Conservation (phyloP, 2,797 vertebrate genomes). For the Phrynocephalus guinanensis region DNA sequence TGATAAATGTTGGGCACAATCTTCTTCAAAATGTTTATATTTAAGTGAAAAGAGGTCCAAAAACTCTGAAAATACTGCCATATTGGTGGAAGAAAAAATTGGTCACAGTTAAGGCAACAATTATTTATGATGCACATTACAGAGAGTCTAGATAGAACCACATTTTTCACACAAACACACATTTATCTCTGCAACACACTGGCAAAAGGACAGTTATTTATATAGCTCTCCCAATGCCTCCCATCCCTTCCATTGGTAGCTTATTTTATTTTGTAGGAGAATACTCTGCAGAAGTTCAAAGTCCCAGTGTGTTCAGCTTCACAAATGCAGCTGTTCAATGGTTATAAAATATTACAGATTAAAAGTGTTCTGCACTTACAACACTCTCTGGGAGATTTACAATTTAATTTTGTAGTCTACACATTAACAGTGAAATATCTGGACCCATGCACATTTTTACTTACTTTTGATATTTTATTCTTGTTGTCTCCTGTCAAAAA, state of each 20-base stretch:
- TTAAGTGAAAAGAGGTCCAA: no score
- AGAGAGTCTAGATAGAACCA: neutral
- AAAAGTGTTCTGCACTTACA: no score
- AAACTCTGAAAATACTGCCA: no score
- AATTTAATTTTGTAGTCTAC: no score
- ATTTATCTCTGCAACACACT: slow-evolving; percentile 14
- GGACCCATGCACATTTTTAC: slow-evolving; percentile 56
- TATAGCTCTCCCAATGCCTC: neutral
- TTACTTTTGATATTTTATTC: slow-evolving; percentile 98
- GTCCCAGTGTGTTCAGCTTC: neutral
- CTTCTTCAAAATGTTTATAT: slow-evolving; percentile 9
- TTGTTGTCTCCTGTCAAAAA: slow-evolving; percentile 98
- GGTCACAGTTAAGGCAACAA: slow-evolving; percentile 10
- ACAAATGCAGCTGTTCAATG: slow-evolving; percentile 6
- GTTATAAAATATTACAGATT: neutral
- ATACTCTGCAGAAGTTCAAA: neutral
- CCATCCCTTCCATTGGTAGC: neutral
- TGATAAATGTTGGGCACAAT: neutral
- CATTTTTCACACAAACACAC: neutral
- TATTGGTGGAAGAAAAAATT: slow-evolving; percentile 24
- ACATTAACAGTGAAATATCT: slow-evolving; percentile 10
- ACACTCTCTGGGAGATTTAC: no score
- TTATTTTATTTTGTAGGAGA: neutral
- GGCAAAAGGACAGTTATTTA: neutral
- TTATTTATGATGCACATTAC: slow-evolving; percentile 29